Conservation (phyloP, 2,113 vertebrate genomes). For the Aepyceros melampus region DNA sequence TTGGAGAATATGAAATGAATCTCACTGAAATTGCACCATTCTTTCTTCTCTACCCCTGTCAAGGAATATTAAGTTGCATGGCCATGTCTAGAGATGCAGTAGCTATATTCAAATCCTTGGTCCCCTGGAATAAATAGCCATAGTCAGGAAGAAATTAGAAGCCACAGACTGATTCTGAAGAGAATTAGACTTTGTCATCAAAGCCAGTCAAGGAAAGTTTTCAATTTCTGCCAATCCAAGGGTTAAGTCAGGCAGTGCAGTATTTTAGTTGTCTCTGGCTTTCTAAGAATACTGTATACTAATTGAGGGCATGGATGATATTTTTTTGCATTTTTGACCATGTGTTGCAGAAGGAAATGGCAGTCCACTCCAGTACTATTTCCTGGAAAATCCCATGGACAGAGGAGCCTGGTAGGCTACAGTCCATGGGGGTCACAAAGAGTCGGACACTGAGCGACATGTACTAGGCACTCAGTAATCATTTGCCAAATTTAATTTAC, state of each 20-base stretch:
- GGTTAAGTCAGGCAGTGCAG: not conserved
- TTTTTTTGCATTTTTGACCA: not conserved
- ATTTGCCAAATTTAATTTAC: slow-evolving; percentile 33
- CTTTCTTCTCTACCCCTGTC: not conserved
- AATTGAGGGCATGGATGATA: not conserved
- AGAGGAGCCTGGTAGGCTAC: no score
- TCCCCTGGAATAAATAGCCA: not conserved
- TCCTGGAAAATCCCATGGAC: no score
- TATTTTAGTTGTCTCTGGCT: not conserved
- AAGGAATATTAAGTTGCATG: not conserved
- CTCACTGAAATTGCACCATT: not conserved
- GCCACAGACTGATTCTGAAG: not conserved
- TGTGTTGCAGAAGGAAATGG: not conserved
- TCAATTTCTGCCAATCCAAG: not conserved
- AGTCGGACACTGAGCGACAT: not conserved
- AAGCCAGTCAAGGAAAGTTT: not conserved
- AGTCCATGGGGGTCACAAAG: no score
- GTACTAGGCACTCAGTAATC: not conserved
- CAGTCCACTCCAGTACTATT: no score
- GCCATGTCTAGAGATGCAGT: not conserved
- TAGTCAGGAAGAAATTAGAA: slow-evolving; percentile 2
- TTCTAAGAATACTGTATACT: not conserved
- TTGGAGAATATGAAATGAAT: not conserved
- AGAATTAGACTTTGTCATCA: not conserved
- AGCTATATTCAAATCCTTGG: not conserved